Percentiles rank a stretch among this genome's conserved stretches.
Conservation (phyloP, 2,888 invertebrate genomes). For the Tigriopus californicus region DNA sequence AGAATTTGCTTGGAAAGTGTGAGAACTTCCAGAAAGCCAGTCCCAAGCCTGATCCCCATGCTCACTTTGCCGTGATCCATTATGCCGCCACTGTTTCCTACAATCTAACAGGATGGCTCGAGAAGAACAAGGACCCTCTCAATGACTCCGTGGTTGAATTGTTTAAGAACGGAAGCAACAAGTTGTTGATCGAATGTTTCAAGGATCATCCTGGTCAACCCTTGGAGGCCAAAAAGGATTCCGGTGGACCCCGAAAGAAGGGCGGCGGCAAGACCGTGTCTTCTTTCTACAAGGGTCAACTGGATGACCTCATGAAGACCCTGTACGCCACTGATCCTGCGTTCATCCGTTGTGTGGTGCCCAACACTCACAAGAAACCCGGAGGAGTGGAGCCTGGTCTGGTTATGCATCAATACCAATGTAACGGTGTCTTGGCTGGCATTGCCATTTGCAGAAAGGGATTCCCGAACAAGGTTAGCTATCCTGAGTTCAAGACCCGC, state of each 20-base stretch:
- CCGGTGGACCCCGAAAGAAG: slow-evolving; percentile 73
- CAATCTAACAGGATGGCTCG: slow-evolving; percentile 63
- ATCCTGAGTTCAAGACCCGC: not conserved
- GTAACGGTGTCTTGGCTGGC: slow-evolving; percentile 44
- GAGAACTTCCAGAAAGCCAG: slow-evolving; percentile 91
- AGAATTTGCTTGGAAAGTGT: slow-evolving; percentile 98
- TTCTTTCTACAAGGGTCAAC: slow-evolving; percentile 53
- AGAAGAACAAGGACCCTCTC: slow-evolving; percentile 99
- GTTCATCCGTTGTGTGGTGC: slow-evolving; percentile 5
- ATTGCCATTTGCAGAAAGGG: slow-evolving; percentile 30
- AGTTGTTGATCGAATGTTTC: slow-evolving; percentile 1
- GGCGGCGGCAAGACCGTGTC: slow-evolving; percentile 11
- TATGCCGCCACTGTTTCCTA: slow-evolving; percentile 64
- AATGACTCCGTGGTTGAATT: slow-evolving; percentile 93
- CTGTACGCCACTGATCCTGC: slow-evolving; percentile 66
- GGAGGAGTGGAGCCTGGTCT: slow-evolving; percentile 6
- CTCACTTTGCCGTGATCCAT: slow-evolving; percentile 96
- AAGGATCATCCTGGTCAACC: slow-evolving; percentile 8
- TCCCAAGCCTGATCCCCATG: slow-evolving; percentile 37
- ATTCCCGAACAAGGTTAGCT: slow-evolving; percentile 3
- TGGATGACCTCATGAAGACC: slow-evolving; percentile 95
- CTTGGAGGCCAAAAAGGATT: slow-evolving; percentile 81
- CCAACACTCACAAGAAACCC: not conserved
- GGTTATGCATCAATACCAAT: slow-evolving; percentile 5
- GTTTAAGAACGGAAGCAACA: not conserved